phyloP scores from a whole-genome alignment of 2,797 vertebrate species.

The Halcyon smyrnensis region DNA sequence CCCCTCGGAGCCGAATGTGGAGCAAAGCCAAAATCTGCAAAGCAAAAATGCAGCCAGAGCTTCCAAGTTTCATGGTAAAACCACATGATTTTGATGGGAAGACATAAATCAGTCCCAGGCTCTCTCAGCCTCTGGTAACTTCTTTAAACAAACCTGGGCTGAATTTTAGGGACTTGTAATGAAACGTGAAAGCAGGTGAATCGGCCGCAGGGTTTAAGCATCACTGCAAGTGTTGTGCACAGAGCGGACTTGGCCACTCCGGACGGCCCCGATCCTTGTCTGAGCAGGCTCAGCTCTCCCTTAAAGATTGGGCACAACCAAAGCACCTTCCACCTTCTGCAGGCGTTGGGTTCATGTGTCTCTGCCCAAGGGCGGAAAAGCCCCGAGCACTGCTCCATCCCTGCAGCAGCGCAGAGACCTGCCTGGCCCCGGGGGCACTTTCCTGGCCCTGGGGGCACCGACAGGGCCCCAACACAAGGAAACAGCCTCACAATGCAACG shows the following conservation, averaged over 20 bases:
- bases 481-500: fast-evolving
- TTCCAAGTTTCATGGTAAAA: slow-evolving; percentile 50
- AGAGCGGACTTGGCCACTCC: fast-evolving
- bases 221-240: background rate
- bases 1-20: background rate
- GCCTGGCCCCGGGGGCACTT: background rate
- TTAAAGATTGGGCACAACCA: background rate
- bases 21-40: slow-evolving; percentile 38
- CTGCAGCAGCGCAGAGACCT: background rate
- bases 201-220: background rate
- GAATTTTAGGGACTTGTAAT: slow-evolving; percentile 30
- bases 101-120: slow-evolving; percentile 66
- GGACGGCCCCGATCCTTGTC: fast-evolving
- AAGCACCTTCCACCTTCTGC: background rate
- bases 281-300: background rate
- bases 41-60: slow-evolving; percentile 49
- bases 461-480: fast-evolving
- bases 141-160: slow-evolving; percentile 64
- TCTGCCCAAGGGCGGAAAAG: background rate
- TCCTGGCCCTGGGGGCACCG: background rate
- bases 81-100: slow-evolving; percentile 66
- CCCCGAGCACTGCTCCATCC: background rate
- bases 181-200: slow-evolving; percentile 58
- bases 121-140: background rate
- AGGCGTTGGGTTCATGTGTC: background rate